Base-by-base conservation (phyloP, 2,888 invertebrate genomes). In the Dolichomitus sp. region DNA sequence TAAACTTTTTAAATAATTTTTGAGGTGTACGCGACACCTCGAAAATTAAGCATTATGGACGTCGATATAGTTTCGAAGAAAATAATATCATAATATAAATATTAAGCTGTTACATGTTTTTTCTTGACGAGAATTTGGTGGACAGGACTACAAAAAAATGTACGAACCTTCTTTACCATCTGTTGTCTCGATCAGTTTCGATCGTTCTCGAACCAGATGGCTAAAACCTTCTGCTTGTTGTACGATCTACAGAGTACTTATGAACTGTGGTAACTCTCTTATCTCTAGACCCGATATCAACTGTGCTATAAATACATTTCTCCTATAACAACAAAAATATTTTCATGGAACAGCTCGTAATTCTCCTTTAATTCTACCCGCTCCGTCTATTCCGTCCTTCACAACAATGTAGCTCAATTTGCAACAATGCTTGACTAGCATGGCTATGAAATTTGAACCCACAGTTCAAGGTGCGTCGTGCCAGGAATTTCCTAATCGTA, bases 171-270 rank as follows among this genome's bases (percentile, higher is more conserved):
- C 54, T 4, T 68, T 68, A 68, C 68, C 68, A 14, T 33, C 50
- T 14, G 50, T 50, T 17, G 68, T 7, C 50, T 50, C 68, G 37
- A 68, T 50, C 19, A 52, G 12, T 7, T 52, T 6, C 7, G 19
- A 33, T 19, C 9, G 33, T 68, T 27, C 0, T 12, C 33, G 33
- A 12, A 14, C 19, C 17, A 68, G 68, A 68, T 68, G 68, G 68
- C 68, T 52, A 27, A 66, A 33, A 48, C 30, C 14, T n/a, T n/a
- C 42, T 1, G n/a, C 27, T 17, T n/a, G 48, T 48, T 45, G 4
- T n/a, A 30, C 37, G 17, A 50, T 68, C 50, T 6, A 19, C 68
- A 50, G 50, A 66, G 19, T 4, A 48, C 0, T 30, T 33, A 30
- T 50, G 11, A 23, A 45, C 27, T 4, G 45, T 17, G 14, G 33